Base-by-base conservation (phyloP, 35 echinoderm and acorn worm genomes). In the Apostichopus japonicus region DNA sequence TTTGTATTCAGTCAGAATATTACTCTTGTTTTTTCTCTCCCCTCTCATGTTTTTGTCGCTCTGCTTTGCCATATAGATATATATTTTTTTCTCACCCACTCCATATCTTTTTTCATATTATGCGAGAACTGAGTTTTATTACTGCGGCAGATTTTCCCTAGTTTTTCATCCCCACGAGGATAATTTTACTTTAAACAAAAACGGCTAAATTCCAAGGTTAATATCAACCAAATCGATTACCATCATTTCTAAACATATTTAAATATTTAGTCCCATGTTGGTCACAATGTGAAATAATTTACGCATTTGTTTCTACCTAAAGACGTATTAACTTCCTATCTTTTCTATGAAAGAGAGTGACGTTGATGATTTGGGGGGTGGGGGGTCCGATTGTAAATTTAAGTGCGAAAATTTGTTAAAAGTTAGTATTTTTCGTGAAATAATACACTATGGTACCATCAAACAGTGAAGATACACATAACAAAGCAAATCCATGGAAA, bases 221-320 rank as follows among this genome's bases (percentile, higher is more conserved):
- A 84, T 51, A 84, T 13, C 81, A 57, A 84, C 10, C 81, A 84
- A 84, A 84, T 11, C 81, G 81, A 84, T 84, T 57, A 58, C 56
- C 81, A 84, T 84, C 54, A 57, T 58, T 58, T 58, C 81, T 15
- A 84, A 22, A 84, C 56, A 56, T 23, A 23, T 84, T 84, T 84
- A 84, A 84, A 84, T 84, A 84, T 84, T 84, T 84, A 84, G 54
- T 58, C 81, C 81, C 81, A 84, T 84, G 81, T 58, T 84, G 81
- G 56, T 23, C 9, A 58, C 81, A 84, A 84, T 17, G 14, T n/a
- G 71, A 75, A 75, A 75, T 75, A 75, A 75, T 75, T 75, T 75
- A 75, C 71, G 21, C 71, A 21, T 75, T 75, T 75, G 15, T 75
- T 75, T 19, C 22, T 75, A 7, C 71, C 71, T 75, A 19, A 19